Percentiles rank a stretch among this genome's conserved stretches.
These are phyloP conservation scores for Gopherus evgoodei DNA, from an alignment of 2,113 vertebrate genomes.

Conservation along the genomic window DNA sequence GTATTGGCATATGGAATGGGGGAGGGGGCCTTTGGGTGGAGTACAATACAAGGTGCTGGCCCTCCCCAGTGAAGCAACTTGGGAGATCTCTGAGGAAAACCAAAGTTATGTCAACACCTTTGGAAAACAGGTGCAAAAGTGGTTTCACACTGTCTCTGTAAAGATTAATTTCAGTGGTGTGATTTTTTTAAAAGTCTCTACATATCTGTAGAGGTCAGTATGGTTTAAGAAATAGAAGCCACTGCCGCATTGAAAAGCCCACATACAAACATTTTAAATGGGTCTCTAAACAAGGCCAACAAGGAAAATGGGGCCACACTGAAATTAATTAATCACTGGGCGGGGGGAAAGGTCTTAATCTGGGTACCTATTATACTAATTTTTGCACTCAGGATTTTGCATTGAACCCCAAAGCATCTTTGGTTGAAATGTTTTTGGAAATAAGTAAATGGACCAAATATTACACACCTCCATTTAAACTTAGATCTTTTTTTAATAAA, in stretches of 20 bases:
- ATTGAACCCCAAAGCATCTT: constrained; percentile 47
- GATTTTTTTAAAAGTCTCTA: background rate
- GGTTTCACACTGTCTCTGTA: background rate
- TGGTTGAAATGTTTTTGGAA: constrained; percentile 47
- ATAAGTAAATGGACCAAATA: constrained; percentile 53
- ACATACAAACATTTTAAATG: constrained; percentile 17
- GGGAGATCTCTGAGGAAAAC: background rate
- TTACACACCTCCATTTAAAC: constrained; percentile 61
- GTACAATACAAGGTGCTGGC: background rate
- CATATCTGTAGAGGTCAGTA: constrained; percentile 21
- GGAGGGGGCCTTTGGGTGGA: background rate
- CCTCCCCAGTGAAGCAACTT: background rate
- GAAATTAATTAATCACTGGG: constrained; percentile 52
- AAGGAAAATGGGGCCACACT: constrained; percentile 11
- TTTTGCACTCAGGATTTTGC: constrained; percentile 42
- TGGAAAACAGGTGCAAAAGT: background rate
- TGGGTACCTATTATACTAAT: constrained; percentile 13
- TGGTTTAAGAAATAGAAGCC: constrained; percentile 25
- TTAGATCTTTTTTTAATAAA: constrained; percentile 53
- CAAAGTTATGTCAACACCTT: background rate
- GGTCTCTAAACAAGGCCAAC: constrained; percentile 52
- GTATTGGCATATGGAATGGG: rapidly evolving
- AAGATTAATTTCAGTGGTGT: background rate
- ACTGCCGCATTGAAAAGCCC: constrained; percentile 15
- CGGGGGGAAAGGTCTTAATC: constrained; percentile 37